A percentile compares a stretch with the other conserved stretches of the same genome.
Evolutionary conservation across 2,888 invertebrate species (phyloP).

Genomic region (Gastrophysa polygoni): DNA sequence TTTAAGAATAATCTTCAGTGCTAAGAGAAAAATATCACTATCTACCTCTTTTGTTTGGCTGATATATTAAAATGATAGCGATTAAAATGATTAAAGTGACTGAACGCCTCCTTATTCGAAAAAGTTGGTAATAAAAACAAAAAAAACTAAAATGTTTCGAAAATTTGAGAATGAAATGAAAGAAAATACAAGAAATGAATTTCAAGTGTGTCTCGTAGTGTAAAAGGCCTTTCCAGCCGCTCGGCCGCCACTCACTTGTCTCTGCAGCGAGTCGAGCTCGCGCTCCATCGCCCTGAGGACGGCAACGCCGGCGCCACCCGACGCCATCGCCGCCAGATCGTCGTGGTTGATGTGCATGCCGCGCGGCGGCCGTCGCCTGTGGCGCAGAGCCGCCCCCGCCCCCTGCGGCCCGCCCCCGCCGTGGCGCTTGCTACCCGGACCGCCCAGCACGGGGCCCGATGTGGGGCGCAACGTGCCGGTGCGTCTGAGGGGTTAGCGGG

Average conservation of each 20-base stretch:
- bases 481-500: constrained; percentile 64
- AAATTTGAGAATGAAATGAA: no score
- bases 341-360: constrained; percentile 98
- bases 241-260: constrained; percentile 85
- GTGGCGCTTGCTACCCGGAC: constrained; percentile 10
- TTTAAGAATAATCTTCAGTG: no score
- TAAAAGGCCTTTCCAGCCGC: constrained; percentile 19
- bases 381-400: no score
- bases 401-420: constrained; percentile 56
- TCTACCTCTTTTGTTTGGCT: no score
- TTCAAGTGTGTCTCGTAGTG: no score
- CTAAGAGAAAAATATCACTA: no score
- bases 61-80: no score
- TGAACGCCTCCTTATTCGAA: no score
- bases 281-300: constrained; percentile 92
- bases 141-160: no score
- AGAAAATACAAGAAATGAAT: constrained; percentile 1
- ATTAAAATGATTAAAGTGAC: no score
- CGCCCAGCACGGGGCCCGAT: constrained; percentile 65
- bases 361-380: constrained; percentile 88
- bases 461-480: constrained; percentile 82
- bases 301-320: constrained; percentile 74
- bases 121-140: no score
- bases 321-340: constrained; percentile 91
- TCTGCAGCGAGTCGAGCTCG: constrained; percentile 91